These are phyloP conservation scores for Leptoclinus maculatus DNA, from an alignment of 2,797 vertebrate species.

Conservation along the genomic window DNA sequence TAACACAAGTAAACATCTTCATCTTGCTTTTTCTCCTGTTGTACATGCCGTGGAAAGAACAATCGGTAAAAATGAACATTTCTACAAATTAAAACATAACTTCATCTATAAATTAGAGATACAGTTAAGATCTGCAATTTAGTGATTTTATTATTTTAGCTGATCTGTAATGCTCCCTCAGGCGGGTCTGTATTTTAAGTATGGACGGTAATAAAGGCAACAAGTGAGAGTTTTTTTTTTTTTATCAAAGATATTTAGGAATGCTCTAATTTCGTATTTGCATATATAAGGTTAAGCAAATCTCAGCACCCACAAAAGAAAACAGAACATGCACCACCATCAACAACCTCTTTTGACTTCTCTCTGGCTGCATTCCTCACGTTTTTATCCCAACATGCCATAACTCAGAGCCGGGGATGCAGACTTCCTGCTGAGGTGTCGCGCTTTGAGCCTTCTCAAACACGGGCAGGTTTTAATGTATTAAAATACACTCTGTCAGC, in stretches of 20 bases:
- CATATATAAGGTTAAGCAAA: neutral
- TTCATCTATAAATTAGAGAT: neutral
- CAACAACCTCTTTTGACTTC: neutral
- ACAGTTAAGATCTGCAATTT: neutral
- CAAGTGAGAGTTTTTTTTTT: neutral
- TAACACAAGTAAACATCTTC: neutral
- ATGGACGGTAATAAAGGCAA: neutral
- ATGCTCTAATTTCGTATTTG: constrained; percentile 16
- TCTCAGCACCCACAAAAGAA: neutral
- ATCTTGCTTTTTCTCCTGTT: neutral
- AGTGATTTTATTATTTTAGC: constrained; percentile 7
- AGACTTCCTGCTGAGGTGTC: constrained; percentile 78
- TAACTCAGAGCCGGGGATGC: constrained; percentile 64
- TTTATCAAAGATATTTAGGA: constrained; percentile 4
- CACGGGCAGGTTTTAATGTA: constrained; percentile 80
- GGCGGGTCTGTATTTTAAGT: neutral
- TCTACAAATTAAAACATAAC: constrained; percentile 4
- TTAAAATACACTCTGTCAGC: constrained; percentile 87
- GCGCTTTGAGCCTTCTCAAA: constrained; percentile 76
- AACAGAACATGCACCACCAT: neutral
- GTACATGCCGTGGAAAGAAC: neutral
- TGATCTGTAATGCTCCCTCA: constrained; percentile 1
- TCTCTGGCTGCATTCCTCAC: constrained; percentile 19
- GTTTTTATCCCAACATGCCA: constrained; percentile 53
- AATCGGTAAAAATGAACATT: neutral